Evolutionary conservation across 2,888 invertebrate genomes (phyloP), one percentile per base, ranked within the genome.

Genomic region (Agriopis marginaria): DNA sequence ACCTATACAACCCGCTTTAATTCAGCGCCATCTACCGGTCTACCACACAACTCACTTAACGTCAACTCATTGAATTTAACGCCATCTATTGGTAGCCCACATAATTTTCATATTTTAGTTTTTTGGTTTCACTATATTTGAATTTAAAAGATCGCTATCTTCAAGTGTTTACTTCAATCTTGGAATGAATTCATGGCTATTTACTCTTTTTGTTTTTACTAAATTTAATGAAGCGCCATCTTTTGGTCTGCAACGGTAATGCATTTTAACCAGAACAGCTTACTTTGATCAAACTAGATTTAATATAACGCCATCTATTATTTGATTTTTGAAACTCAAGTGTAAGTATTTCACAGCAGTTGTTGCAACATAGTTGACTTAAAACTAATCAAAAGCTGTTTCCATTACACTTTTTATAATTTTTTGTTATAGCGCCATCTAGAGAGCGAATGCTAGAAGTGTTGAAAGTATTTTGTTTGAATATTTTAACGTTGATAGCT

Each of bases 11-110:
- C 76, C 73, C 74, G 68, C 66, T 77, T 65, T 62, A 7, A 76
- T 78, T 78, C 53, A 68, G 63, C 75, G 79, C 78, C 81, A 82
- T 81, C 79, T 82, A 70, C 50, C 61, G 74, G 64, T 47, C 17
- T 14, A 5, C 5, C 0, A 3, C 11, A 11, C 4, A 42, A 56
- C 40, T 32, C 10, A 51, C 42, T 40, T 49, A n/a, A 32, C 14
- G 32, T 32, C 7, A 7, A 12, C 17, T 12, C 1, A 17, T 10
- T 62, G 3, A n/a, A 32, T 23, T n/a, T 62, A 44, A 23, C 17
- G 53, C 58, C 23, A 51, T 61, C 61, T 61, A 17, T 23, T 23
- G 61, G 60, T 45, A 12, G 8, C 8, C n/a, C 7, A 54, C 7
- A 7, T 7, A 8, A 7, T 39, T n/a, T 23, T 3, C 17, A 40